Evolutionary conservation across 2,888 invertebrate genomes (phyloP), one percentile per base, ranked within the genome.

Genomic region (Tricholauxania praeusta): DNA sequence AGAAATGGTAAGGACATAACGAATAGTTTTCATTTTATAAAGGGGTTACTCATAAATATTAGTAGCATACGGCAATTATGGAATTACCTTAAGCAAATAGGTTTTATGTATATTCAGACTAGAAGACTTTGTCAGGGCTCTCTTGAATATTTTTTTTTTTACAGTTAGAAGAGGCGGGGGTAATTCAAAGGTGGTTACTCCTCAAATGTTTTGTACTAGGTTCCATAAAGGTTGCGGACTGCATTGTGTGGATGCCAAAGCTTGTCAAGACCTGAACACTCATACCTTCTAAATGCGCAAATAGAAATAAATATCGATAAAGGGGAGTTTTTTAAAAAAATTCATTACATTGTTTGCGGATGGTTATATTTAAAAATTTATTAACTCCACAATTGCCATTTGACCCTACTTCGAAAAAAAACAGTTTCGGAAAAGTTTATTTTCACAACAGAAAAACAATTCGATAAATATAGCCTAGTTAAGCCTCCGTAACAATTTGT

Each of bases 371-470:
- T 60, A n/a, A 72, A 72, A 66, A 6, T 69, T 15, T 65, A 12
- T 15, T 19, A 63, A 47, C 12, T 53, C 6, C 70, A 74, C 28
- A 74, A 53, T 17, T 72, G 74, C 17, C 32, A 32, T 12, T 49
- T 39, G 22, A 14, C 70, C 72, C 2, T 12, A 70, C 39, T 72
- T 74, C 12, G 49, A 70, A 49, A 53, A 15, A 64, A 72, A 48
- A 32, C 57, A 2, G 19, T 63, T 55, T 65, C 72, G 5, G 4
- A n/a, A n/a, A 71, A 67, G 39, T 74, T 72, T 39, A 12, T 66
- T 49, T 74, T 72, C 15, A 60, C 60, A 2, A 59, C 48, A 7
- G 72, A 74, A 69, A 72, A 65, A n/a, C 72, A 74, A 22, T 65
- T 59, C 48, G 63, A 59, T 14, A 72, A 69, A 32, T 71, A 69